phyloP scores from a whole-genome alignment of 2,888 invertebrate genomes.

The Ornithoptera alexandrae region DNA sequence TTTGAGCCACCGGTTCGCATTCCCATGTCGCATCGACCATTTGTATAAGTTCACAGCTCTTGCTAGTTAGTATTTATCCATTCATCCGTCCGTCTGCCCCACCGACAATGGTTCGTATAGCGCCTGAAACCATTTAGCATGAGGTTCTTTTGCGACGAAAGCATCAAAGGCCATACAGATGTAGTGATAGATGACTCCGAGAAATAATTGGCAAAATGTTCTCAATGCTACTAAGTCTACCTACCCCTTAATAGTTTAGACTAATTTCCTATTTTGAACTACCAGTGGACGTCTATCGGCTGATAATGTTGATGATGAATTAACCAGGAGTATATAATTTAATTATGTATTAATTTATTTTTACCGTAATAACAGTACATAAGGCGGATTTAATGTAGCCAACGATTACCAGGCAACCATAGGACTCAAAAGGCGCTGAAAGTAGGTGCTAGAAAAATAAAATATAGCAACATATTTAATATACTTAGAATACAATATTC shows the following conservation, averaged over 20 bases:
- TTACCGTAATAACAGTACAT: no score
- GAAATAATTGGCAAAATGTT: conserved; percentile 44
- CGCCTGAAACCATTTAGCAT: conserved; percentile 42
- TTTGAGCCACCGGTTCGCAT: conserved; percentile 35
- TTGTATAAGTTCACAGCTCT: conserved; percentile 69
- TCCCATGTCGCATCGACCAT: conserved; percentile 47
- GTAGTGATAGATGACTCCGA: conserved; percentile 48
- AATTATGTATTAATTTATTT: no score
- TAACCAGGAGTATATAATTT: no score
- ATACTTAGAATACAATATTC: no score
- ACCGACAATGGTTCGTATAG: conserved; percentile 59
- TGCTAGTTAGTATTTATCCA: conserved; percentile 60
- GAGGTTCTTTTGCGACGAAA: conserved; percentile 32
- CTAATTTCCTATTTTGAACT: no score
- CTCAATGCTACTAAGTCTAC: not conserved
- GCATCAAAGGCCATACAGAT: conserved; percentile 20
- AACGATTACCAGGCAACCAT: no score
- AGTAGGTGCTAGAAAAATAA: no score
- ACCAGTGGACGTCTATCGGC: no score
- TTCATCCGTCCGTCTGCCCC: conserved; percentile 65
- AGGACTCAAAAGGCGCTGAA: no score
- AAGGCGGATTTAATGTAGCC: no score
- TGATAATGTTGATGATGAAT: no score
- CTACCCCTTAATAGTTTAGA: not conserved
- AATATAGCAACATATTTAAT: no score